These are phyloP conservation scores for Danaus plexippus DNA, from an alignment of 1,140 invertebrate genomes.

Conservation along the genomic window DNA sequence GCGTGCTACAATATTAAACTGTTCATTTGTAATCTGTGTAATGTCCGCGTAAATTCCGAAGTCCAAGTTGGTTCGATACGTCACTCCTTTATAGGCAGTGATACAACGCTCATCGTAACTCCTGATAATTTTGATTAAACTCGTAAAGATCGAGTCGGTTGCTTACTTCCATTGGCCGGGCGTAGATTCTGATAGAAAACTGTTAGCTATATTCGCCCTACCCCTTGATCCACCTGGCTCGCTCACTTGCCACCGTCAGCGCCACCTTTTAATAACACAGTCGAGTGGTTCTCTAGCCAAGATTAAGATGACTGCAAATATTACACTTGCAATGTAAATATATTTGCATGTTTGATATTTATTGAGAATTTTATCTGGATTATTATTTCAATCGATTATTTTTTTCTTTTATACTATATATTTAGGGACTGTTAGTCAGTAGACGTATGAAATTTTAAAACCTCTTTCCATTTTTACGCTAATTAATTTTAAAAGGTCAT, in stretches of 20 bases:
- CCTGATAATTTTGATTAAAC: conserved; percentile 57
- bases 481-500: no score
- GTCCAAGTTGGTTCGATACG: no score
- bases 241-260: conserved; percentile 35
- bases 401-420: no score
- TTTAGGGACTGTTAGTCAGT: no score
- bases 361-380: neutral
- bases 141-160: conserved; percentile 51
- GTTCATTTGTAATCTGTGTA: no score
- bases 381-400: no score
- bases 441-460: no score
- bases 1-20: no score
- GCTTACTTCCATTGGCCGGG: conserved; percentile 29
- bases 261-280: conserved; percentile 70
- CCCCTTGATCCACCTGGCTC: conserved; percentile 41
- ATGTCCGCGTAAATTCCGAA: no score
- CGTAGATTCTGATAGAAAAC: conserved; percentile 40
- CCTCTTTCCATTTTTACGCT: no score
- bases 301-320: conserved; percentile 62
- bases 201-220: conserved; percentile 51
- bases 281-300: conserved; percentile 56
- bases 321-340: conserved; percentile 34
- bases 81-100: conserved; percentile 27
- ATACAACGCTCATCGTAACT: conserved; percentile 32
- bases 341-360: conserved; percentile 17